A percentile compares a stretch with the other conserved stretches of the same genome.
Conservation (phyloP, 1,140 invertebrate species). For the Papilio dardanus region DNA sequence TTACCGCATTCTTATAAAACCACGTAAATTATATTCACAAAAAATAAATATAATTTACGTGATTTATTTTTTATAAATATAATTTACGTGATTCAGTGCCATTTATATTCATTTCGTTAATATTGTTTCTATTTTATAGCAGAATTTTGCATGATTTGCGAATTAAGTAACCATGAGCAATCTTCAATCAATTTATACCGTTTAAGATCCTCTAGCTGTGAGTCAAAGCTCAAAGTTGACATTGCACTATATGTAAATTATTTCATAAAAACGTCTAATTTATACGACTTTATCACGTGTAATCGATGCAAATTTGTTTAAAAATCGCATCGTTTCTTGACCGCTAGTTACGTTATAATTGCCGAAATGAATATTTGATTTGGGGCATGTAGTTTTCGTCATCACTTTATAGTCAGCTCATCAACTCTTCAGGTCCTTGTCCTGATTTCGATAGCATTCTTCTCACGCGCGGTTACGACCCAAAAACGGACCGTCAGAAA, state of each 20-base stretch:
- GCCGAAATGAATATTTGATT: conserved; percentile 30
- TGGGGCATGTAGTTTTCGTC: conserved; percentile 29
- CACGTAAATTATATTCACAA: no score
- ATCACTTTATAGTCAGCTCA: conserved; percentile 28
- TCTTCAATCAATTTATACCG: not conserved
- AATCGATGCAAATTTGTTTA: conserved; percentile 10
- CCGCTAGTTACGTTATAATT: conserved; percentile 26
- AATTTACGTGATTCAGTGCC: no score
- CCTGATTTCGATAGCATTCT: conserved; percentile 46
- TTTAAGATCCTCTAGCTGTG: not conserved
- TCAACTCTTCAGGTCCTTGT: conserved; percentile 39
- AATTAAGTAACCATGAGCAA: no score
- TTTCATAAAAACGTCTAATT: not conserved
- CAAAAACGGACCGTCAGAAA: conserved; percentile 44
- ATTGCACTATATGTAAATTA: not conserved
- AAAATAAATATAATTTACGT: no score
- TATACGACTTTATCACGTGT: not conserved
- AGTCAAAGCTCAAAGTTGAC: conserved; percentile 9
- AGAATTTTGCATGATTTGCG: not conserved
- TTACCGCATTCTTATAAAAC: conserved; percentile 46
- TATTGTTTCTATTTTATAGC: not conserved
- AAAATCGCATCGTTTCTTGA: not conserved
- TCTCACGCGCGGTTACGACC: conserved; percentile 59
- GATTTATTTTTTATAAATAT: no score
- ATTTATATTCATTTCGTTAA: not conserved